Percentiles rank a stretch among this genome's conserved stretches.
Evolutionary conservation across 2,113 vertebrate genomes (phyloP).

Genomic region (Nasalis larvatus): DNA sequence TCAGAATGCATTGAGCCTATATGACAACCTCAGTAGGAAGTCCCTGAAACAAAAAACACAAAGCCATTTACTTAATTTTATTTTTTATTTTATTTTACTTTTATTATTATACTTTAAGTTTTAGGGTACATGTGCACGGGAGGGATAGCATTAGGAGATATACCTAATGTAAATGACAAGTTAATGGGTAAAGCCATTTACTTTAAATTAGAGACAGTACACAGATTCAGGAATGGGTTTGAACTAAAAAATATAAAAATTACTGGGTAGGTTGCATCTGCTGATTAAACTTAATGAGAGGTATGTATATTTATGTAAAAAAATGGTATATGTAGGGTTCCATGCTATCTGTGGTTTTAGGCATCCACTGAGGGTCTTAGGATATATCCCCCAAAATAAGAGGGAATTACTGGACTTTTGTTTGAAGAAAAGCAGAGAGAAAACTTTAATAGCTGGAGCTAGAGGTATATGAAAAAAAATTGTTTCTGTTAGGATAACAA

Average conservation of each 20-base stretch:
- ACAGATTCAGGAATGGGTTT: neutral
- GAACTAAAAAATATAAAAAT: neutral
- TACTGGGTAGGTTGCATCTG: neutral
- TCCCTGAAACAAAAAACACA: neutral
- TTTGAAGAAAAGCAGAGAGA: neutral
- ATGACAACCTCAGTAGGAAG: neutral
- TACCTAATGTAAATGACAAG: too few species aligned
- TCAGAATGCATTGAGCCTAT: neutral
- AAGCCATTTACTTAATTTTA: neutral
- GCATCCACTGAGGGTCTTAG: neutral
- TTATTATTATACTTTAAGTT: too few species aligned
- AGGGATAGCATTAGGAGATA: too few species aligned
- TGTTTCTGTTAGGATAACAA: neutral
- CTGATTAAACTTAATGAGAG: neutral
- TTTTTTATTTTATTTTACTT: too few species aligned
- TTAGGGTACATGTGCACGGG: too few species aligned
- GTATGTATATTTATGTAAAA: neutral
- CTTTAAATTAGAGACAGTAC: neutral
- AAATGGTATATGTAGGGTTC: neutral
- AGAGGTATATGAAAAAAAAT: neutral
- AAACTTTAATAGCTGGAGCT: neutral
- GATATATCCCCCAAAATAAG: neutral
- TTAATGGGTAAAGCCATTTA: neutral
- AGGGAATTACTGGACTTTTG: neutral
- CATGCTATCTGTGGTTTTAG: neutral